Base-by-base conservation (phyloP, 1,140 invertebrate species). In the Acromyrmex echinatior region DNA sequence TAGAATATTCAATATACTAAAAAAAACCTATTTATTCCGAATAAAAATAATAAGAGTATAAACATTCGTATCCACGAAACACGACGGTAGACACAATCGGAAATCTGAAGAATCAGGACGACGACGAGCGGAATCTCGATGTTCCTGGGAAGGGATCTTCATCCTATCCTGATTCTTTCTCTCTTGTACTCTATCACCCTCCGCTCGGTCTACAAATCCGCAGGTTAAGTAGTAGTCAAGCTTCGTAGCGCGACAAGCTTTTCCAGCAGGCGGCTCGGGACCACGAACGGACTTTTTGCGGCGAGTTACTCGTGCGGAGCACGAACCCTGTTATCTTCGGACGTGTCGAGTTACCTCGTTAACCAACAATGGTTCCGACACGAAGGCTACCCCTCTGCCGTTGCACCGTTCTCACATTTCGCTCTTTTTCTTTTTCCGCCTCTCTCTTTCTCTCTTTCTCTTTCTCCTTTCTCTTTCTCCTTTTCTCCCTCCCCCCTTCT, bases 341-440 rank as follows among this genome's bases (percentile, higher is more conserved):
- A 92, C 92, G 92, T 92, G 91, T 92, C 92, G 92, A 92, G 92
- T 93, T 93, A 92, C 89, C 92, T 93, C 92, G 92, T 92, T 93
- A 93, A 93, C 88, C 89, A 91, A 92, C 92, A 91, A 93, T 92
- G 80, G 63, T 84, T 58, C 71, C 49, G 76, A 87, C 76, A 87
- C 84, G 84, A 89, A 81, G 62, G 89, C 68, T 71, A 28, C 49
- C 73, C 21, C 51, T 31, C 51, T 28, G 16, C n/a, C 53, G 62
- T 16, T 39, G 65, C 25, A 7, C 60, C 60, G 49, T 39, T 31
- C 51, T 79, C 58, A 56, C 66, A 53, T 71, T 87, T 87, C 79
- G 18, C 31, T 71, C 31, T 65, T 68, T 63, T 66, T 71, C 53
- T 31, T 7, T 39, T n/a, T 80, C 18, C 5, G 12, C 1, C 16